Base-by-base conservation (phyloP, 2,888 invertebrate species). In the Silvanus unidentatus region DNA sequence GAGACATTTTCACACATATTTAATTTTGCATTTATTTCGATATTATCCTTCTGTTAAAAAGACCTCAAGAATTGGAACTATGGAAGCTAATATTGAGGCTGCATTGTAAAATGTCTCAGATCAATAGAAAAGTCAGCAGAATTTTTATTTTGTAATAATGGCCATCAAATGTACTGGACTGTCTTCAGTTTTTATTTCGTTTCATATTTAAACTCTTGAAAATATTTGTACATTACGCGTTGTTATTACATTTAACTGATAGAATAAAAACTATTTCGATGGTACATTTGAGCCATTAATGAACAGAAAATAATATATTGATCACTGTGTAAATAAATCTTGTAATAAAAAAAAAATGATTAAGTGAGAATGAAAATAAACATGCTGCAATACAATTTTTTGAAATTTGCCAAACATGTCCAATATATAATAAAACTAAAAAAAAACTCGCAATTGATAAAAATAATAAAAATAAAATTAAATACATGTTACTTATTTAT, bases 401-500 rank as follows among this genome's bases (percentile, higher is more conserved):
- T 39, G 54, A 50, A 50, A 32, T 46, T 62, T 64, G 67, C 66
- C 65, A 67, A 68, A 65, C 60, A 62, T 63, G 63, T 64, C 64
- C 62, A 45, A 62, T 57, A 65, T 61, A 55, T 60, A 64, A 22
- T 22, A 32, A 32, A 32, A 32, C 32, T 32, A 32, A 32, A 22
- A 22, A 22, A 32, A 68, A 63, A 68, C 66, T 69, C 66, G 66
- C 67, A 68, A 68, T 65, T 64, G 65, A 60, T 58, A 53, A 53
- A n/a, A 46, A 44, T 49, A 32, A 44, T 49, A 32, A 32, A n/a
- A 32, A 32, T 11, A 32, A 32, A 32, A 32, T 32, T 32, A 51
- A 58, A 63, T 71, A 68, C 68, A 70, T 70, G 70, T 70, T 71
- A 70, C 68, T 71, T 69, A 70, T 70, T 70, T 70, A 69, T 71